Percentiles rank a stretch among this genome's conserved stretches.
These are phyloP conservation scores for Leptobrachium ailaonicum DNA, from an alignment of 2,113 vertebrate species.

Conservation along the genomic window DNA sequence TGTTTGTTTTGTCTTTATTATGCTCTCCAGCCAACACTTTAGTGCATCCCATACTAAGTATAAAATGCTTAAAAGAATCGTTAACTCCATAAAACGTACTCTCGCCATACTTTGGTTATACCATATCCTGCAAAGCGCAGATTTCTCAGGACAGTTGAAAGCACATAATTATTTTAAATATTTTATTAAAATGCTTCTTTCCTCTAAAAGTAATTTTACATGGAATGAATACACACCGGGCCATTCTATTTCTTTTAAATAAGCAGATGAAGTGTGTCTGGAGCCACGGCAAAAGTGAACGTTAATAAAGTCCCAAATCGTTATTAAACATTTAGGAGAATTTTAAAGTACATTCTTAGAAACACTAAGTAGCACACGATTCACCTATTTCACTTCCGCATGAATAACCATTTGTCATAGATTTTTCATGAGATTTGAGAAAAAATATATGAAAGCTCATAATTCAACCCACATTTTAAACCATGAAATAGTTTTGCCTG, in stretches of 20 bases:
- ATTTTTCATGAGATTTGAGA: constrained; percentile 18
- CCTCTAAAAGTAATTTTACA: too few relatives aligned
- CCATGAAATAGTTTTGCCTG: constrained; percentile 1
- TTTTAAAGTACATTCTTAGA: constrained; percentile 14
- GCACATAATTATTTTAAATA: too few relatives aligned
- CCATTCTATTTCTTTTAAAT: background rate
- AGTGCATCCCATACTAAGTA: too few relatives aligned
- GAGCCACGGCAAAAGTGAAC: background rate
- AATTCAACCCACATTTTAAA: constrained; percentile 3
- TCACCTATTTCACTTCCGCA: background rate
- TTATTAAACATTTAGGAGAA: constrained; percentile 23
- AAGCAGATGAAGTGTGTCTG: background rate
- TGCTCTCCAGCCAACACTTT: too few relatives aligned
- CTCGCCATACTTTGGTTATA: too few relatives aligned
- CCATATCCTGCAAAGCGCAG: too few relatives aligned
- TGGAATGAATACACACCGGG: too few relatives aligned
- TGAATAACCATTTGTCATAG: constrained; percentile 25
- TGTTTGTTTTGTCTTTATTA: too few relatives aligned
- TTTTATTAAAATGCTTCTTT: too few relatives aligned
- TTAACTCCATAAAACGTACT: too few relatives aligned
- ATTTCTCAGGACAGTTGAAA: too few relatives aligned
- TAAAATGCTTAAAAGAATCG: too few relatives aligned
- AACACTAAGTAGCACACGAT: constrained; percentile 23
- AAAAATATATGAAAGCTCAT: background rate
- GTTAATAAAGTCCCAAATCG: constrained; percentile 13